A percentile compares a stretch with the other conserved stretches of the same genome.
Evolutionary conservation across 64 coral and sea anemone genomes (phyloP).

Genomic region (Montipora capricornis): DNA sequence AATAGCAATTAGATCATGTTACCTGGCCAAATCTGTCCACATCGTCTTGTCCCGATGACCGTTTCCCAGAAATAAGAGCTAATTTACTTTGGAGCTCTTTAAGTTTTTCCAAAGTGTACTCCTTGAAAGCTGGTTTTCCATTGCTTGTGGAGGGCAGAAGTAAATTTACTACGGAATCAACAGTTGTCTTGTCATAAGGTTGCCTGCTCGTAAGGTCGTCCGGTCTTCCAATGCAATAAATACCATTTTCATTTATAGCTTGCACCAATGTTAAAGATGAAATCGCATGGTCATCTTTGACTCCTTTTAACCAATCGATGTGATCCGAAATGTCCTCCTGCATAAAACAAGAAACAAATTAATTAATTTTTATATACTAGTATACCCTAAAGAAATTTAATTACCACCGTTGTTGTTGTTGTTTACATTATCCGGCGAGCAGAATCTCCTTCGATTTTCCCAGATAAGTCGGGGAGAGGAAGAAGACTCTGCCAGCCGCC

Average conservation of each 20-base stretch:
- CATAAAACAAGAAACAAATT: background rate
- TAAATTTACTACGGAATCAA: conserved; percentile 55
- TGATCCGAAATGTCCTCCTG: conserved; percentile 58
- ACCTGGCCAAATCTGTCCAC: conserved; percentile 59
- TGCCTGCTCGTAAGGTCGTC: background rate
- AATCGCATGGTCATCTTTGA: conserved; percentile 78
- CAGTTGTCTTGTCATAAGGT: conserved; percentile 39
- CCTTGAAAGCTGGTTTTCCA: conserved; percentile 17
- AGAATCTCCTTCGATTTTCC: no score
- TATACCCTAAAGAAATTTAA: no score
- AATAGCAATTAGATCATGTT: background rate
- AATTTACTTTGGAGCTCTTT: conserved; percentile 76
- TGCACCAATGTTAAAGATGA: conserved; percentile 67
- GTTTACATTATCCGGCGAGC: no score
- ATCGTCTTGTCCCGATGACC: conserved; percentile 34
- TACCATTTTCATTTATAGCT: conserved; percentile 64
- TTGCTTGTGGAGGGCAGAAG: conserved; percentile 6
- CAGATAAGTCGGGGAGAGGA: no score
- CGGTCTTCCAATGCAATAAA: conserved; percentile 52
- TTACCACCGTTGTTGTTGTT: no score
- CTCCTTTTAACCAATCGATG: conserved; percentile 77
- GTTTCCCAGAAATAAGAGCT: conserved; percentile 76
- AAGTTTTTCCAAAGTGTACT: conserved; percentile 59
- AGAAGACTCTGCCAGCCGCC: no score
- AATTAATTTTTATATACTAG: background rate